Conservation (phyloP, 92 coral and sea anemone genomes). For the Isaurus tuberculatus region DNA sequence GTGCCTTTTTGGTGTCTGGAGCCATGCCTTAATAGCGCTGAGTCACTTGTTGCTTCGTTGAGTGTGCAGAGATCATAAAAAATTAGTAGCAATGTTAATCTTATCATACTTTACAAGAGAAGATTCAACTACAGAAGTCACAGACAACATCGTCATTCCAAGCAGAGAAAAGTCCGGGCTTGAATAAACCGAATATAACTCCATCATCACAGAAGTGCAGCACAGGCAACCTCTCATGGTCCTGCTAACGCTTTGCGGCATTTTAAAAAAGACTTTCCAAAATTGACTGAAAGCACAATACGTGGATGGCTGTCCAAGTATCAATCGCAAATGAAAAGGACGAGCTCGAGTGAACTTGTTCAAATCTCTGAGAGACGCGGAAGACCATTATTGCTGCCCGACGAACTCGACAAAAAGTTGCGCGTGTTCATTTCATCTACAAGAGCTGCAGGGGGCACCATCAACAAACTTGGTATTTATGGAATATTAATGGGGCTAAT, state of each 20-base stretch:
- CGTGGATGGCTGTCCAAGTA: slow-evolving; percentile 27
- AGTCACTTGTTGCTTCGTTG: slow-evolving; percentile 14
- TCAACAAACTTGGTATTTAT: slow-evolving; percentile 57
- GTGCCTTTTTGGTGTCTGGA: background rate
- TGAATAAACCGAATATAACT: slow-evolving; percentile 42
- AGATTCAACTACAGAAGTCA: background rate
- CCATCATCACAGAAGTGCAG: slow-evolving; percentile 34
- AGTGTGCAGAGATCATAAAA: slow-evolving; percentile 5
- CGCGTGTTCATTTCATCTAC: slow-evolving; percentile 54
- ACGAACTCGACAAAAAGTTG: slow-evolving; percentile 47
- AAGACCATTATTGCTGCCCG: slow-evolving; percentile 38
- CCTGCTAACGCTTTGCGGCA: slow-evolving; percentile 7
- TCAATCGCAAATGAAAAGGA: slow-evolving; percentile 13
- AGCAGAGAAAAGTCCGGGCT: slow-evolving; percentile 51
- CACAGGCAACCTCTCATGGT: slow-evolving; percentile 20
- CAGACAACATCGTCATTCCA: slow-evolving; percentile 25
- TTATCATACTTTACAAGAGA: slow-evolving; percentile 39
- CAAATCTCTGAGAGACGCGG: slow-evolving; percentile 42
- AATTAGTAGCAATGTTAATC: slow-evolving; percentile 38
- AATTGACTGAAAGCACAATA: slow-evolving; percentile 44
- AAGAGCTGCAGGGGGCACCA: slow-evolving; percentile 57
- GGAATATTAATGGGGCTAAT: slow-evolving; percentile 62
- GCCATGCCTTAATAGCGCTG: slow-evolving; percentile 33
- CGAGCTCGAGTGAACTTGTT: slow-evolving; percentile 15
- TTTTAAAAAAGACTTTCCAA: slow-evolving; percentile 48